These are phyloP conservation scores for Syrrhaptes paradoxus DNA, from an alignment of 2,113 vertebrate species.

Conservation along the genomic window DNA sequence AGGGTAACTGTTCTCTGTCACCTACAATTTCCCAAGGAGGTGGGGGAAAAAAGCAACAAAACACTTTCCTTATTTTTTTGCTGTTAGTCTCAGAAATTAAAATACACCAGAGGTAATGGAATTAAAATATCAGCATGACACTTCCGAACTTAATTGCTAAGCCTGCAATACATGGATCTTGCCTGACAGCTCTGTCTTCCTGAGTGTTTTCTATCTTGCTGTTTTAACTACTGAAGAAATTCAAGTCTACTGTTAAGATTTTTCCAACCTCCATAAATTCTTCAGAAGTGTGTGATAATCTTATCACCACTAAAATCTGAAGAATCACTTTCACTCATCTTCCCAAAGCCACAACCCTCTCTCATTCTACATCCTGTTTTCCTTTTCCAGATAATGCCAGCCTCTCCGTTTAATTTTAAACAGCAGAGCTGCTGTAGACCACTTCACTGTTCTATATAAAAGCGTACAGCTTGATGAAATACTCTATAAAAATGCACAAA, in stretches of 20 bases:
- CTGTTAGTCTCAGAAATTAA: neutral
- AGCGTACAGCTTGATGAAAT: neutral
- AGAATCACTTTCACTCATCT: neutral
- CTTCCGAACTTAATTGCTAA: neutral
- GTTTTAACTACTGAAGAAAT: constrained; percentile 58
- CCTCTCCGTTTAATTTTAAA: constrained; percentile 1
- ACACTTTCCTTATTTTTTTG: neutral
- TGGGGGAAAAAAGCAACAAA: neutral
- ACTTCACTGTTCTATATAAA: neutral
- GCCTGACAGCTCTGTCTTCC: neutral
- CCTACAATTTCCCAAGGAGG: neutral
- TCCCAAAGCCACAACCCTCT: neutral
- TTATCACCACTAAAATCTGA: neutral
- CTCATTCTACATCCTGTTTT: neutral
- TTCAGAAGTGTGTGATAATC: neutral
- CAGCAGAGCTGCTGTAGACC: neutral
- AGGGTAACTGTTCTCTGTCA: neutral
- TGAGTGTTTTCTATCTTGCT: neutral
- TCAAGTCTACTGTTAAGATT: neutral
- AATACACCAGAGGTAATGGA: neutral
- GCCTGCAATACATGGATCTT: neutral
- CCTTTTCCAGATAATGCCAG: neutral
- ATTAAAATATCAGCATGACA: neutral
- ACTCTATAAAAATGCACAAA: neutral
- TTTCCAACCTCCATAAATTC: neutral